A percentile compares a stretch with the other conserved stretches of the same genome.
Conservation (phyloP, 2,797 vertebrate genomes). For the Rhinichthys osculus region DNA sequence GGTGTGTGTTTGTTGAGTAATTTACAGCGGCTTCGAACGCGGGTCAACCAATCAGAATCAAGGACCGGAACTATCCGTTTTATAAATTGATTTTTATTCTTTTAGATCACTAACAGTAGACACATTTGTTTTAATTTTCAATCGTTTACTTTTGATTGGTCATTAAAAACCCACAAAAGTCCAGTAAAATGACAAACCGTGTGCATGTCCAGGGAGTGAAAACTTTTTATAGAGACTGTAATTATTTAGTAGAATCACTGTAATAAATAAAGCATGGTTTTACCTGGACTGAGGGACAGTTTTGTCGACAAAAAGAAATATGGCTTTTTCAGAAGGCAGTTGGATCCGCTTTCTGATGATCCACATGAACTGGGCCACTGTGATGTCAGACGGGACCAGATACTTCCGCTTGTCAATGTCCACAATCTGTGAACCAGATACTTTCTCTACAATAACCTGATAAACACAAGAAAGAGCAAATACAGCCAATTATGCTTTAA, state of each 20-base stretch:
- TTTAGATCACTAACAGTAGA: too few relatives aligned
- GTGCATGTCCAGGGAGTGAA: neutral
- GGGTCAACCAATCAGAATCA: too few relatives aligned
- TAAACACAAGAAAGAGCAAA: neutral
- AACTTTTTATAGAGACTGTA: neutral
- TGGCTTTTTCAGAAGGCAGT: conserved; percentile 98
- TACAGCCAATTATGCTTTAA: neutral
- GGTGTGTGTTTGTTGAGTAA: too few relatives aligned
- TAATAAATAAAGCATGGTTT: conserved; percentile 56
- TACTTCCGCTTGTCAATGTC: conserved; percentile 99
- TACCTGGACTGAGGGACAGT: conserved; percentile 98
- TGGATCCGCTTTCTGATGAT: conserved; percentile 99
- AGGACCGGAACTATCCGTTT: too few relatives aligned
- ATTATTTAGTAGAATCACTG: neutral
- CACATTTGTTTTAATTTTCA: neutral
- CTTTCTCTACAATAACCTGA: conserved; percentile 98
- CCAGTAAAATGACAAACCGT: neutral
- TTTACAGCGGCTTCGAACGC: too few relatives aligned
- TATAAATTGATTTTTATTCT: too few relatives aligned
- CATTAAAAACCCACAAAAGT: neutral
- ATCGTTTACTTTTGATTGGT: neutral
- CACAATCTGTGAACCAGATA: conserved; percentile 96
- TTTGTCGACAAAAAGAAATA: conserved; percentile 99
- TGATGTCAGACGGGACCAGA: conserved; percentile 97
- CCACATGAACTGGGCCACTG: conserved; percentile 99